A percentile compares a stretch with the other conserved stretches of the same genome.
phyloP scores from a whole-genome alignment of 2,888 invertebrate species.

The Psylliodes chrysocephalus region DNA sequence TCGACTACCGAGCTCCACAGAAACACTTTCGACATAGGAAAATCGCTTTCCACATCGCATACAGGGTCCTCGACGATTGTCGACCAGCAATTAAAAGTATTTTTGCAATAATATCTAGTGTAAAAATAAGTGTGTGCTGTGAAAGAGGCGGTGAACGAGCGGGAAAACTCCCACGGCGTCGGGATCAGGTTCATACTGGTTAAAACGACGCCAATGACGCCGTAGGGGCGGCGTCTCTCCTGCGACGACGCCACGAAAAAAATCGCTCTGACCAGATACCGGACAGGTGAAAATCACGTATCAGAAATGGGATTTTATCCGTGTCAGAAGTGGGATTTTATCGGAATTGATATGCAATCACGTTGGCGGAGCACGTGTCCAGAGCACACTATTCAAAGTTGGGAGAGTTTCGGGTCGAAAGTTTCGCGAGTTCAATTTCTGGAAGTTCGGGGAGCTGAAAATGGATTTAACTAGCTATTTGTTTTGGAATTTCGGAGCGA shows the following conservation, averaged over 20 bases:
- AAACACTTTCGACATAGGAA: slow-evolving; percentile 50
- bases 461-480: slow-evolving; percentile 28
- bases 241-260: slow-evolving; percentile 58
- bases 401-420: slow-evolving; percentile 25
- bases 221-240: slow-evolving; percentile 59
- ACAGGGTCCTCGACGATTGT: slow-evolving; percentile 29
- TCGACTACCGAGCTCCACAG: slow-evolving; percentile 60
- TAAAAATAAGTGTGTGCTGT: slow-evolving; percentile 49
- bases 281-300: slow-evolving; percentile 54
- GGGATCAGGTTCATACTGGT: slow-evolving; percentile 48
- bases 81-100: slow-evolving; percentile 11
- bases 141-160: slow-evolving; percentile 56
- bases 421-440: slow-evolving; percentile 33
- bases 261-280: slow-evolving; percentile 51
- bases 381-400: slow-evolving; percentile 38
- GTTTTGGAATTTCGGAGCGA: slow-evolving; percentile 14
- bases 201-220: slow-evolving; percentile 63
- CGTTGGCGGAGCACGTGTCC: slow-evolving; percentile 47
- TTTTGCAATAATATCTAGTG: slow-evolving; percentile 28
- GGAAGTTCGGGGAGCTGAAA: slow-evolving; percentile 31
- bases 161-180: slow-evolving; percentile 51
- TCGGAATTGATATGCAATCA: slow-evolving; percentile 31
- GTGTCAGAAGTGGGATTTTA: slow-evolving; percentile 22
- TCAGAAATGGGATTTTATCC: slow-evolving; percentile 25
- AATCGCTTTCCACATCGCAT: slow-evolving; percentile 22